These are phyloP conservation scores for Solea senegalensis DNA, from an alignment of 2,113 vertebrate species.

Conservation along the genomic window DNA sequence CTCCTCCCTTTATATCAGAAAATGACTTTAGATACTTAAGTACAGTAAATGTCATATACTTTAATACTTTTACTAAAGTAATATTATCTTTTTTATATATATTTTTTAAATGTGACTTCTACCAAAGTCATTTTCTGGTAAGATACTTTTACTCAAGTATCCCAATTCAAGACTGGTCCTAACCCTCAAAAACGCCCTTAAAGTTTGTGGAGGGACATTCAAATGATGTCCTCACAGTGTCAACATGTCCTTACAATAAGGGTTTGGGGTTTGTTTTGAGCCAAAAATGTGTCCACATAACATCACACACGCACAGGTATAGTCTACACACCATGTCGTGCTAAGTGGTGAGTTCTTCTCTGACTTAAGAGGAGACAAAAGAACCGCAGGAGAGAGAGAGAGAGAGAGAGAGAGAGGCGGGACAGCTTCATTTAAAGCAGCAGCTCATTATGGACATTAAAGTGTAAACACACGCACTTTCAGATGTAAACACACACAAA, in stretches of 20 bases:
- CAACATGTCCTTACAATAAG: neutral
- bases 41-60: too few species aligned
- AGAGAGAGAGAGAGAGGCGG: conserved; percentile 55
- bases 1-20: too few species aligned
- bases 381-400: conserved; percentile 64
- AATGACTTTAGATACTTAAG: too few species aligned
- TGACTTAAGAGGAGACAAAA: conserved; percentile 78
- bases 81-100: too few species aligned
- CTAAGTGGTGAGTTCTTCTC: conserved; percentile 60
- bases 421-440: conserved; percentile 38
- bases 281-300: neutral
- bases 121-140: too few species aligned
- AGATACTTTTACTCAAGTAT: too few species aligned
- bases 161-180: too few species aligned
- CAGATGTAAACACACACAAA: neutral
- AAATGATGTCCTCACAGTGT: neutral
- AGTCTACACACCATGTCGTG: conserved; percentile 35
- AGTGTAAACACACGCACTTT: conserved; percentile 12
- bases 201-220: neutral
- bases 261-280: too few species aligned
- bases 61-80: too few species aligned
- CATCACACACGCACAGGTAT: neutral
- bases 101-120: too few species aligned
- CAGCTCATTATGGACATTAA: conserved; percentile 30
- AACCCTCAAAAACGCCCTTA: neutral